A percentile compares a stretch with the other conserved stretches of the same genome.
Conservation (phyloP, 2,113 vertebrate genomes). For the Aspidoscelis tigris region DNA sequence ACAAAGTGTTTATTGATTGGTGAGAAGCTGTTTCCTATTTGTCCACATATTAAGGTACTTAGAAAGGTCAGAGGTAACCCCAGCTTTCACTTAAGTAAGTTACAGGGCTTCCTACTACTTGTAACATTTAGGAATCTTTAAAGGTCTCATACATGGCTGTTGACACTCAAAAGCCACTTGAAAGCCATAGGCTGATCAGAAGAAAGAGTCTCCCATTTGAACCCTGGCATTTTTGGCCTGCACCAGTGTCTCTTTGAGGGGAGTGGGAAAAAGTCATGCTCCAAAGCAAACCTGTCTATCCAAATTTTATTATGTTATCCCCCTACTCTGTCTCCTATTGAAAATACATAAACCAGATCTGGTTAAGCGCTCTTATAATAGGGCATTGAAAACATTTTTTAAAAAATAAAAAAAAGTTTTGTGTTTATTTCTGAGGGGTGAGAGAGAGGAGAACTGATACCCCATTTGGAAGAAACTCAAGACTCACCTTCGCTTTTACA, state of each 20-base stretch:
- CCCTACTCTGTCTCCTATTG: too few relatives aligned
- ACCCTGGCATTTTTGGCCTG: background rate
- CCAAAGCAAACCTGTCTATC: too few relatives aligned
- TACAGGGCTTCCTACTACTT: background rate
- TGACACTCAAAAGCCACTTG: background rate
- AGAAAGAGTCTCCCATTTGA: background rate
- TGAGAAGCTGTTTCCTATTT: background rate
- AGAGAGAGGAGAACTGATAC: background rate
- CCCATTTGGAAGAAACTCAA: background rate
- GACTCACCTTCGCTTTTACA: slow-evolving; percentile 85
- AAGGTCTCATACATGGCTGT: background rate
- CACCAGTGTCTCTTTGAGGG: too few relatives aligned
- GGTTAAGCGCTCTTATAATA: background rate
- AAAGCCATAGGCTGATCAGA: background rate
- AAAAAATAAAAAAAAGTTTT: background rate
- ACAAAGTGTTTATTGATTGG: background rate
- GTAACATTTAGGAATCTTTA: background rate
- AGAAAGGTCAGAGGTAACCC: background rate
- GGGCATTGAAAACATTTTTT: background rate
- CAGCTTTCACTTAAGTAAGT: background rate
- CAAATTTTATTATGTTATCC: too few relatives aligned
- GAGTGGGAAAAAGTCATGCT: too few relatives aligned
- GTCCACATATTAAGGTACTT: background rate
- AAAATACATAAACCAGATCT: too few relatives aligned
- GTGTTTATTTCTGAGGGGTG: background rate